Conservation (phyloP, 2,113 vertebrate species). For the Cephalopholis sonnerati region DNA sequence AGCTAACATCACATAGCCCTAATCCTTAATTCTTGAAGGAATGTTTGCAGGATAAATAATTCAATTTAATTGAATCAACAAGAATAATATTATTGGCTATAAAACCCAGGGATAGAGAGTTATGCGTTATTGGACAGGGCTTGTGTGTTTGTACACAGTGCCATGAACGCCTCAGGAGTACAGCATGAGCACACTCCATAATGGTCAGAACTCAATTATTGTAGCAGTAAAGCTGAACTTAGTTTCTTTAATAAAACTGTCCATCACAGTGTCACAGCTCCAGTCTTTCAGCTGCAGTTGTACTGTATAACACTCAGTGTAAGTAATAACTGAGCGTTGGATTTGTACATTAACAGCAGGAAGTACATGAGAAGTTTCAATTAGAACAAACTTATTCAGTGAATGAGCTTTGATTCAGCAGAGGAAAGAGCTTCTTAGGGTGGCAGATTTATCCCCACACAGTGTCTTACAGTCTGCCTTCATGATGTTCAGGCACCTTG, state of each 20-base stretch:
- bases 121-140: neutral
- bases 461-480: neutral
- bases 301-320: neutral
- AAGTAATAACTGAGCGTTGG: too few relatives aligned
- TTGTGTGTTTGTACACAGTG: neutral
- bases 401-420: too few relatives aligned
- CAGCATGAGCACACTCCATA: slow-evolving; percentile 4
- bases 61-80: neutral
- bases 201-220: neutral
- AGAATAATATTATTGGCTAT: neutral
- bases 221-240: slow-evolving; percentile 8
- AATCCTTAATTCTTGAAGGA: neutral
- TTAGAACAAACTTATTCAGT: neutral
- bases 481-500: slow-evolving; percentile 44
- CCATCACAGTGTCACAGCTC: slow-evolving; percentile 3
- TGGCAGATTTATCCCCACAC: neutral
- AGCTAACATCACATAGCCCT: neutral
- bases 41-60: neutral
- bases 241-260: slow-evolving; percentile 20
- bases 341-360: neutral
- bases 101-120: neutral
- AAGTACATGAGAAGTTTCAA: neutral
- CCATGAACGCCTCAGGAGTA: slow-evolving; percentile 2
- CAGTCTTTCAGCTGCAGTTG: neutral
- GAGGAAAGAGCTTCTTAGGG: neutral